Conservation (phyloP, 2,888 invertebrate species). For the Agrochola lota region DNA sequence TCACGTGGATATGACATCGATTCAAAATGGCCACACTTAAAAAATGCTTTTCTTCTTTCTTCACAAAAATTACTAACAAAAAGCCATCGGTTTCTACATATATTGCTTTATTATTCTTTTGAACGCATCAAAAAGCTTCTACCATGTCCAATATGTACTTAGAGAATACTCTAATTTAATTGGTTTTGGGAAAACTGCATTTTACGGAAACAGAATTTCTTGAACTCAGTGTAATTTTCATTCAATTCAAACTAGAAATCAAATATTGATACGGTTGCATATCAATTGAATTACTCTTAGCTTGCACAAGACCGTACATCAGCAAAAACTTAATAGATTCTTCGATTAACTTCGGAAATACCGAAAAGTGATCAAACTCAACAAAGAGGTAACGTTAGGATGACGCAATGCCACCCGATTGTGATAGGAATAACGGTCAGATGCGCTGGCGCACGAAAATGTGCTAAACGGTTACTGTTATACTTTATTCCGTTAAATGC, state of each 20-base stretch:
- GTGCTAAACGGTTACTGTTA: conserved; percentile 64
- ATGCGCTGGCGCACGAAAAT: conserved; percentile 59
- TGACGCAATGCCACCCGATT: conserved; percentile 61
- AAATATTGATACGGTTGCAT: background rate
- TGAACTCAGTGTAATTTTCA: background rate
- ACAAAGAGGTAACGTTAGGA: conserved; percentile 62
- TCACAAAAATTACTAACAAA: background rate
- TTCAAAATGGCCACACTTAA: background rate
- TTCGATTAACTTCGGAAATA: conserved; percentile 36
- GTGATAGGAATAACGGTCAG: conserved; percentile 58
- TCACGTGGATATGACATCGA: too few relatives aligned
- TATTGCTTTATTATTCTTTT: background rate
- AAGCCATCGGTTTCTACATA: background rate
- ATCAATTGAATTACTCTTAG: conserved; percentile 14
- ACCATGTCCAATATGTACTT: conserved; percentile 12
- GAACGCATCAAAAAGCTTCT: conserved; percentile 14
- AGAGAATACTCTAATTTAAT: conserved; percentile 21
- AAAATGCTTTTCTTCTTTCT: background rate
- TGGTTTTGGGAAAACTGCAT: background rate
- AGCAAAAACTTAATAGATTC: conserved; percentile 26
- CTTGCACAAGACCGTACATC: conserved; percentile 32
- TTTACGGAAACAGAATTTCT: background rate
- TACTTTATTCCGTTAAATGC: conserved; percentile 57
- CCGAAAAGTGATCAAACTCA: conserved; percentile 47
- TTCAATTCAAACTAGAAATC: background rate